Percentiles rank a stretch among this genome's conserved stretches.
These are phyloP conservation scores for Lipophrys pholis DNA, from an alignment of 2,113 vertebrate species.

Conservation along the genomic window DNA sequence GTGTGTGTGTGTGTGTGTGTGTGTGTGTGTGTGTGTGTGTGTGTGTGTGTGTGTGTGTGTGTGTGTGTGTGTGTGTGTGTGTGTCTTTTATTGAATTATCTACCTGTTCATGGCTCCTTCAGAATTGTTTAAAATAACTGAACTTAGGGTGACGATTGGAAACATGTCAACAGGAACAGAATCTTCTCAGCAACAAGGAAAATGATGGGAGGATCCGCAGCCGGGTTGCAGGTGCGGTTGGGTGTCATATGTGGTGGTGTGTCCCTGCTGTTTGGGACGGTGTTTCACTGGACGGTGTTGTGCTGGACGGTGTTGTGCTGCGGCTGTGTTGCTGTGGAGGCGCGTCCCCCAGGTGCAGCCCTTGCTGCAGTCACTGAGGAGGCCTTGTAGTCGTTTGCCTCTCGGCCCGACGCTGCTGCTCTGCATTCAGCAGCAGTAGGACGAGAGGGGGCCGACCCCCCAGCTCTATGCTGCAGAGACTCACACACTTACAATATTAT, in stretches of 20 bases:
- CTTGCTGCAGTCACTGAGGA: conserved; percentile 79
- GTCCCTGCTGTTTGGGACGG: conserved; percentile 28
- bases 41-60: no score
- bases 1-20: no score
- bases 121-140: no score
- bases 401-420: conserved; percentile 71
- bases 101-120: no score
- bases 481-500: conserved; percentile 24
- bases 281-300: conserved; percentile 5
- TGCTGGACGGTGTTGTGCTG: not conserved
- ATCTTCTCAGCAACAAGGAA: no score
- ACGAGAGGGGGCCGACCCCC: conserved; percentile 51
- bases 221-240: no score
- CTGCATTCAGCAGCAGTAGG: conserved; percentile 77
- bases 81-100: no score
- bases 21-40: no score
- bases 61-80: no score
- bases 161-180: no score
- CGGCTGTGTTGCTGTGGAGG: conserved; percentile 52
- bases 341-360: conserved; percentile 73
- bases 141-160: no score
- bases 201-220: no score
- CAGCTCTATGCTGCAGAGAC: conserved; percentile 62
- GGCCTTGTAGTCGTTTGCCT: conserved; percentile 81
- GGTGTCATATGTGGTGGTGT: conserved; percentile 18